Percentiles rank a stretch among this genome's conserved stretches.
Evolutionary conservation across 1,140 invertebrate genomes (phyloP).

Genomic region (Melipona quadrifasciata): DNA sequence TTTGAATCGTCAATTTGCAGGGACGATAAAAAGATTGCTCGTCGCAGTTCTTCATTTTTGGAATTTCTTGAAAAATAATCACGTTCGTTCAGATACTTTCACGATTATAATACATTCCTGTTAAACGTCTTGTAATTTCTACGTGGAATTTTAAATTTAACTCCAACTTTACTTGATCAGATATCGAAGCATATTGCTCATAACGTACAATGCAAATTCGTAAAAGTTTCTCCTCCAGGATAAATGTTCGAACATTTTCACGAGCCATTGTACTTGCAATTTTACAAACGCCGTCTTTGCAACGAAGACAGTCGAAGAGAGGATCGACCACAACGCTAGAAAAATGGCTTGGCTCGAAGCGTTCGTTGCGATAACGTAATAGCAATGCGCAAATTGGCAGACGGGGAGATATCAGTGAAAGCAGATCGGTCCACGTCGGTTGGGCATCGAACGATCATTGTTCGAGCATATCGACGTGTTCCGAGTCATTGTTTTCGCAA

Average conservation of each 20-base stretch:
- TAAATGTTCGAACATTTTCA: too few relatives aligned
- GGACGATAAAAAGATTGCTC: too few relatives aligned
- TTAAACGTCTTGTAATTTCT: too few relatives aligned
- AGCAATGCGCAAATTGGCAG: constrained; percentile 19
- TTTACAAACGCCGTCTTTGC: background rate
- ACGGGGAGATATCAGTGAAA: constrained; percentile 59
- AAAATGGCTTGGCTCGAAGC: constrained; percentile 41
- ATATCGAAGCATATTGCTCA: too few relatives aligned
- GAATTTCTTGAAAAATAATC: too few relatives aligned
- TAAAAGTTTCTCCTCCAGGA: too few relatives aligned
- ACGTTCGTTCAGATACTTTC: too few relatives aligned
- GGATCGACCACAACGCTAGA: background rate
- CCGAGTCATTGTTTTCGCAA: constrained; percentile 54
- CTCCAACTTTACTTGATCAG: too few relatives aligned
- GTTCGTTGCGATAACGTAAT: constrained; percentile 47
- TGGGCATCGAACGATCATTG: constrained; percentile 34
- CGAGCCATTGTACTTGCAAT: background rate
- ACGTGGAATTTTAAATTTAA: too few relatives aligned
- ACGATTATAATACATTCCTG: too few relatives aligned
- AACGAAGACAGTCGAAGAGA: background rate
- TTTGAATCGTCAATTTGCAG: background rate
- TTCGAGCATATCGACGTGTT: constrained; percentile 37
- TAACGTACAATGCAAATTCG: too few relatives aligned
- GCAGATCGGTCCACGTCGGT: constrained; percentile 48
- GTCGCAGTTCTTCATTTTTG: too few relatives aligned